These are phyloP conservation scores for Calameuta idolon DNA, from an alignment of 2,888 invertebrate genomes.

Conservation along the genomic window DNA sequence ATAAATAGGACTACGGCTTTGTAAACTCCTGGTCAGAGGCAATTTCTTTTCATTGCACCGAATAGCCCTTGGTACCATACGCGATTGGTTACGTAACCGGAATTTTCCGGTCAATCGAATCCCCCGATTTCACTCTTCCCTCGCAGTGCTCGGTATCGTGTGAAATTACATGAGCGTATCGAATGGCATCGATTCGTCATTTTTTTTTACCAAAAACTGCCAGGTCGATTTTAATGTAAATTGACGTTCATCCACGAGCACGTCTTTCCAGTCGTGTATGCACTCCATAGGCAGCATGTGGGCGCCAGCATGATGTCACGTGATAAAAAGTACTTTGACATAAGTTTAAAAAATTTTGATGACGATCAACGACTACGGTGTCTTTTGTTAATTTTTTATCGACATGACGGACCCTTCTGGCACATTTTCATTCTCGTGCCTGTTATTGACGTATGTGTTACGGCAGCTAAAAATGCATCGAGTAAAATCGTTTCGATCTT, in stretches of 20 bases:
- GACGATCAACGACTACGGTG: background rate
- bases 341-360: background rate
- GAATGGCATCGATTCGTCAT: background rate
- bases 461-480: background rate
- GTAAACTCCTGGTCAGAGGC: constrained; percentile 13
- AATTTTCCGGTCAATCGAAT: background rate
- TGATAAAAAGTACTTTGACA: background rate
- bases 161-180: background rate
- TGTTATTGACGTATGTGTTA: background rate
- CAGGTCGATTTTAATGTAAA: background rate
- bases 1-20: constrained; percentile 26
- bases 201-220: background rate
- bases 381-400: background rate
- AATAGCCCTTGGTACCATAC: constrained; percentile 1
- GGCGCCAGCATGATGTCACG: constrained; percentile 1
- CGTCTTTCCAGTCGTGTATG: background rate
- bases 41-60: constrained; percentile 18
- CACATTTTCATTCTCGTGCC: background rate
- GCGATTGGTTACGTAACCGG: background rate
- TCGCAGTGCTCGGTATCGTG: background rate
- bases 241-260: background rate
- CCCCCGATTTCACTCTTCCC: background rate
- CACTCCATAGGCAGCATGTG: background rate
- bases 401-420: background rate
- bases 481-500: background rate